Conservation (phyloP, 2,797 vertebrate species). For the Eleutherodactylus coqui region DNA sequence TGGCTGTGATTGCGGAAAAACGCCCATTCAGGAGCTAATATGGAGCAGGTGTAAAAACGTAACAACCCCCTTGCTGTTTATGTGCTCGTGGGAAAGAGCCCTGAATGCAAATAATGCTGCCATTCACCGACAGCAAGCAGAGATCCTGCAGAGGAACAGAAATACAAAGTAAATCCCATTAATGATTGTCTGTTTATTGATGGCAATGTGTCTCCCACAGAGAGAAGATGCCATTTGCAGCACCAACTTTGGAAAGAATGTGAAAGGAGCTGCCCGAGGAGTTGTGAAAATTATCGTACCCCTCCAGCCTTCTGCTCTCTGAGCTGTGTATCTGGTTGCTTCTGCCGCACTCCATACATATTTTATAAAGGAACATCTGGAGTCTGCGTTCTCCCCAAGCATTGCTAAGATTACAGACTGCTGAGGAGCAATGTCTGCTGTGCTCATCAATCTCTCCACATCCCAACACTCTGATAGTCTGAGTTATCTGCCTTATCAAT, state of each 20-base stretch:
- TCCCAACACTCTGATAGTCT: not conserved
- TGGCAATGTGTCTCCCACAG: too few relatives aligned
- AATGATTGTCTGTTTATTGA: too few relatives aligned
- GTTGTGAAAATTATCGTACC: not conserved
- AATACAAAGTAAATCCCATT: too few relatives aligned
- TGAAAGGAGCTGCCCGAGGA: conserved; percentile 3
- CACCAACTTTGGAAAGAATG: conserved; percentile 33
- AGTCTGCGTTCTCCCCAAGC: conserved; percentile 4
- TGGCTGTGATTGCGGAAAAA: too few relatives aligned
- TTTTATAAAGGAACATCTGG: not conserved
- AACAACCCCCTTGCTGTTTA: too few relatives aligned
- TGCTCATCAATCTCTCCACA: not conserved
- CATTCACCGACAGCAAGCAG: too few relatives aligned
- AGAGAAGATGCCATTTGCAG: not conserved
- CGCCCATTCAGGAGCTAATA: too few relatives aligned
- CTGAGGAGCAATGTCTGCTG: not conserved
- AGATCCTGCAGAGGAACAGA: too few relatives aligned
- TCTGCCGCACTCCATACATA: conserved; percentile 16
- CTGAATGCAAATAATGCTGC: too few relatives aligned
- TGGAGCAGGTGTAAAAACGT: too few relatives aligned
- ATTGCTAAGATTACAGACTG: not conserved
- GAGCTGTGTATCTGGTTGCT: not conserved
- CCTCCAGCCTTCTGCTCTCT: not conserved
- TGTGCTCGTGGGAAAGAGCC: too few relatives aligned
- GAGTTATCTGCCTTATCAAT: not conserved